These are phyloP conservation scores for Arctia plantaginis DNA, from an alignment of 2,888 invertebrate species.

Conservation along the genomic window DNA sequence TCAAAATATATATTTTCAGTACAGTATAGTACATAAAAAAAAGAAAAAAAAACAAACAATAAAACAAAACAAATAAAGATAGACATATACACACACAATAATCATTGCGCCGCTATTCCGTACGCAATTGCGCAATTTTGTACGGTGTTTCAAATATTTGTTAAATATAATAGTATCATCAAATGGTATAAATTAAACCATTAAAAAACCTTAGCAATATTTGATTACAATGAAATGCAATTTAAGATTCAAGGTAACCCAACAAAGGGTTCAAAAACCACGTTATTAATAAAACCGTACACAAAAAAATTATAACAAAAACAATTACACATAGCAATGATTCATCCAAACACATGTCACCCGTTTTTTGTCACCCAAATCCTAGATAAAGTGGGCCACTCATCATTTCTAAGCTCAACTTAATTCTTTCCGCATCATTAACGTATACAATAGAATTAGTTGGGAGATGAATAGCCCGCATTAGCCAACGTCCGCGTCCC, in stretches of 20 bases:
- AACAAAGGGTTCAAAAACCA: neutral
- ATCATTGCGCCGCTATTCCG: no score
- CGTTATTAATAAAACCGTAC: conserved; percentile 6
- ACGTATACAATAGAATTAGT: conserved; percentile 45
- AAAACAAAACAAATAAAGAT: no score
- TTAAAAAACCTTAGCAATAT: no score
- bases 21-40: no score
- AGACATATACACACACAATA: no score
- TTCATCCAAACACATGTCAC: conserved; percentile 16
- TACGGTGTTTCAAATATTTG: no score
- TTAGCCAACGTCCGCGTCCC: conserved; percentile 24
- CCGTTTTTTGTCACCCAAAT: conserved; percentile 24
- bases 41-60: no score
- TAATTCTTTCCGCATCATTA: conserved; percentile 45
- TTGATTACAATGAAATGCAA: no score
- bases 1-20: no score
- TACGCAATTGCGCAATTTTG: no score
- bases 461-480: conserved; percentile 32
- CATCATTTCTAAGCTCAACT: conserved; percentile 35
- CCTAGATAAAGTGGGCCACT: conserved; percentile 32
- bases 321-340: conserved; percentile 8
- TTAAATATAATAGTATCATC: no score
- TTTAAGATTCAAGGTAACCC: neutral
- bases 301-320: conserved; percentile 7
- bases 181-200: no score